Evolutionary conservation across 2,888 invertebrate genomes (phyloP).

Genomic region (Mesorhabditis spiculigera): DNA sequence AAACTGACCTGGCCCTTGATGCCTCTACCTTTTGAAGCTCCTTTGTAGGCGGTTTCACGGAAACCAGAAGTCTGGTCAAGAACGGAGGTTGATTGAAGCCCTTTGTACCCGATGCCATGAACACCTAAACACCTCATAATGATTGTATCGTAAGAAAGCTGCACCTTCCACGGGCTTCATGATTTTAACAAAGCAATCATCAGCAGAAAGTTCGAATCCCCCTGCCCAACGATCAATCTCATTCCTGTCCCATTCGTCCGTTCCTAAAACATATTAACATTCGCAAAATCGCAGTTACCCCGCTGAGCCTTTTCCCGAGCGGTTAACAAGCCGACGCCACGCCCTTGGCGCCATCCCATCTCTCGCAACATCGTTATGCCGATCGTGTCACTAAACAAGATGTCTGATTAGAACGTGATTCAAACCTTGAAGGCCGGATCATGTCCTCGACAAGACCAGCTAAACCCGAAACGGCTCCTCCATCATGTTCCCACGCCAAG

Average conservation of each 20-base stretch:
- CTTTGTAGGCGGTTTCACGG: slow-evolving; percentile 62
- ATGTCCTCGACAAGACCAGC: slow-evolving; percentile 36
- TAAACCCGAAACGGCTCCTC: slow-evolving; percentile 20
- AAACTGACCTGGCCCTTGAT: slow-evolving; percentile 62
- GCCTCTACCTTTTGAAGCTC: slow-evolving; percentile 67
- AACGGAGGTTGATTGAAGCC: slow-evolving; percentile 45
- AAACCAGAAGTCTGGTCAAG: slow-evolving; percentile 33
- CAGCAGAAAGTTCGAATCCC: slow-evolving; percentile 1
- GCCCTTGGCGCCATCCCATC: slow-evolving; percentile 89
- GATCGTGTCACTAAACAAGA: slow-evolving; percentile 73
- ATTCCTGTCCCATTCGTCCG: slow-evolving; percentile 63
- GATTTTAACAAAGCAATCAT: neutral
- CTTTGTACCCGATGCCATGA: slow-evolving; percentile 64
- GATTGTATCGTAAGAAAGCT: neutral
- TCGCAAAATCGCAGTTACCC: slow-evolving; percentile 8
- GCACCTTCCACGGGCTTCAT: slow-evolving; percentile 2
- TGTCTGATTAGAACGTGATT: neutral
- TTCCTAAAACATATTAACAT: neutral
- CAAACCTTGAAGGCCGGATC: slow-evolving; percentile 42
- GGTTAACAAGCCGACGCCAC: slow-evolving; percentile 70
- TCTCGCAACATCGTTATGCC: slow-evolving; percentile 79
- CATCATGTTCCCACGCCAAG: slow-evolving; percentile 52
- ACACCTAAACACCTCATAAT: slow-evolving; percentile 65
- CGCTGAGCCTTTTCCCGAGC: slow-evolving; percentile 27
- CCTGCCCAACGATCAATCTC: slow-evolving; percentile 62